Conservation (phyloP, 2,888 invertebrate genomes). For the Rhyacophila evoluta region DNA sequence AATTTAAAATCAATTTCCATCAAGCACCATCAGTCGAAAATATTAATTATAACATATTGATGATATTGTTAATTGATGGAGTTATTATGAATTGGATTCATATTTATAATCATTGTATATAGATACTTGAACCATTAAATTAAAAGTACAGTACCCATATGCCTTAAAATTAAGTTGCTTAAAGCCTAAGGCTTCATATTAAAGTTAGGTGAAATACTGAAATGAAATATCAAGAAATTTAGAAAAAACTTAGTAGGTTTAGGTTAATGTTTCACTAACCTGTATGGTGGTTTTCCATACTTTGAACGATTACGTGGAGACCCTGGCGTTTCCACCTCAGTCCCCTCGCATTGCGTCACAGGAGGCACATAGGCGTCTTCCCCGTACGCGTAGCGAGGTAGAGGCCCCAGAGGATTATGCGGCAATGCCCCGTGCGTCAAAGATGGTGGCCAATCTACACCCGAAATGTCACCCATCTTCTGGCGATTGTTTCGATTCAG, state of each 20-base stretch:
- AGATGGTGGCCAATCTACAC: slow-evolving; percentile 70
- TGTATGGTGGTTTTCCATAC: slow-evolving; percentile 72
- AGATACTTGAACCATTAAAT: too few species aligned
- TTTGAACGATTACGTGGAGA: slow-evolving; percentile 57
- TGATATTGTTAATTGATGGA: neutral
- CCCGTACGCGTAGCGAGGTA: slow-evolving; percentile 67
- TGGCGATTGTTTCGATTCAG: neutral
- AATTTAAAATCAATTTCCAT: too few species aligned
- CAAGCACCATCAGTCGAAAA: too few species aligned
- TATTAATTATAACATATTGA: too few species aligned
- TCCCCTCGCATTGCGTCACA: neutral
- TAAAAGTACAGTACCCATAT: too few species aligned
- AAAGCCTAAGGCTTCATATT: too few species aligned
- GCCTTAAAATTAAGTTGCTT: too few species aligned
- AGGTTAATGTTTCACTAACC: slow-evolving; percentile 58
- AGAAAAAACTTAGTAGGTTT: too few species aligned
- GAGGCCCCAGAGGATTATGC: slow-evolving; percentile 67
- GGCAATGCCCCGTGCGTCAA: slow-evolving; percentile 69
- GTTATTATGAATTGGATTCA: too few species aligned
- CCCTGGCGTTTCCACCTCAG: neutral
- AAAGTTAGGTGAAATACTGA: too few species aligned
- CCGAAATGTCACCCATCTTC: slow-evolving; percentile 69
- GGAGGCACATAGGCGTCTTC: slow-evolving; percentile 56
- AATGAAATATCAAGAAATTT: too few species aligned
- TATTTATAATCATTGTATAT: too few species aligned